A percentile compares a stretch with the other conserved stretches of the same genome.
These are phyloP conservation scores for Leptopterna dolabrata DNA, from an alignment of 2,888 invertebrate species.

Conservation along the genomic window DNA sequence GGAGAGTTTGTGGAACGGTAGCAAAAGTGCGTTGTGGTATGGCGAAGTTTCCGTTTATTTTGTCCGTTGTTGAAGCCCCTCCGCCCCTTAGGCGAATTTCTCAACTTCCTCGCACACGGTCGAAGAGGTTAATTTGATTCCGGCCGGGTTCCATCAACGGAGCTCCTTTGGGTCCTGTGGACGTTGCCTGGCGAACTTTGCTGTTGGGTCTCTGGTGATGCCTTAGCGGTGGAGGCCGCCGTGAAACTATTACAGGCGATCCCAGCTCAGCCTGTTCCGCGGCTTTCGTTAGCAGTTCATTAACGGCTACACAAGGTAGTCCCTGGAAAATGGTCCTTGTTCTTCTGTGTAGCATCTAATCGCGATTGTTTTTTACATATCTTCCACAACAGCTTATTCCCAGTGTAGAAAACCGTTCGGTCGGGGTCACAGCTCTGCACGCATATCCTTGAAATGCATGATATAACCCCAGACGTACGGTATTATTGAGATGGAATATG, in stretches of 20 bases:
- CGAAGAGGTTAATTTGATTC: not conserved
- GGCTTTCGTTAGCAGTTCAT: not conserved
- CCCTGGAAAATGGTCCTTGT: too few relatives aligned
- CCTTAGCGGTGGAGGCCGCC: not conserved
- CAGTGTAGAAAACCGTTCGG: too few relatives aligned
- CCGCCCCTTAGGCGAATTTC: not conserved
- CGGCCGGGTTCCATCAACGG: not conserved
- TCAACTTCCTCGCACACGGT: constrained; percentile 6
- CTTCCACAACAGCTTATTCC: too few relatives aligned
- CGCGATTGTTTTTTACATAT: too few relatives aligned
- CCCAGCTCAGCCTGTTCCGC: not conserved
- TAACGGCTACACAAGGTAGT: not conserved
- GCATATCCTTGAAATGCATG: too few relatives aligned
- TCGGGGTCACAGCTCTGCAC: too few relatives aligned
- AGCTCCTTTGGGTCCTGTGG: not conserved
- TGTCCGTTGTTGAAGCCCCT: not conserved
- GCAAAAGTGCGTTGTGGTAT: not conserved
- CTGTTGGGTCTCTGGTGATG: not conserved
- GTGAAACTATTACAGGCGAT: not conserved
- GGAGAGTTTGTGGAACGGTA: not conserved
- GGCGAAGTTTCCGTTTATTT: constrained; percentile 1
- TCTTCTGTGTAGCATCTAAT: too few relatives aligned
- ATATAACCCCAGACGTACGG: too few relatives aligned
- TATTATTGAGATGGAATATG: too few relatives aligned
- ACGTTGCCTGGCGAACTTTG: not conserved